A percentile compares a stretch with the other conserved stretches of the same genome.
phyloP scores from a whole-genome alignment of 2,888 invertebrate genomes.

The Drosophila mimetica region DNA sequence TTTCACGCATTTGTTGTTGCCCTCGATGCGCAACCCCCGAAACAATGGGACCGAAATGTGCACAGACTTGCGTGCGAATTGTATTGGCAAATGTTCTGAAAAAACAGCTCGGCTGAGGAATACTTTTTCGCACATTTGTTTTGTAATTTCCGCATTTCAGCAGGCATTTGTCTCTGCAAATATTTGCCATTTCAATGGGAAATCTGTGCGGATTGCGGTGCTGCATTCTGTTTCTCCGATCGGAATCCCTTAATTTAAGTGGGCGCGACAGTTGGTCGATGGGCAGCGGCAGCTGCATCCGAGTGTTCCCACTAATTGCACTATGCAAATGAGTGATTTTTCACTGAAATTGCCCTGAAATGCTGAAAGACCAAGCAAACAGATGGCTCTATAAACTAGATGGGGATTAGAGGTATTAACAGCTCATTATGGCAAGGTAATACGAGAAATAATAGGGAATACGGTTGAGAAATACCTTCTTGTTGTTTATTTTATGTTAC shows the following conservation, averaged over 20 bases:
- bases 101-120: slow-evolving; percentile 34
- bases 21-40: slow-evolving; percentile 52
- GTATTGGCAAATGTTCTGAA: slow-evolving; percentile 80
- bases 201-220: slow-evolving; percentile 67
- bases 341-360: slow-evolving; percentile 20
- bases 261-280: slow-evolving; percentile 69
- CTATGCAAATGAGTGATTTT: slow-evolving; percentile 40
- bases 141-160: slow-evolving; percentile 60
- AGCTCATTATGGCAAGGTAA: slow-evolving; percentile 7
- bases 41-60: slow-evolving; percentile 63
- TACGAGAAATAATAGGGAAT: too few relatives aligned
- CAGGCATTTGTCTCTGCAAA: slow-evolving; percentile 69
- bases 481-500: too few relatives aligned
- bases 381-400: slow-evolving; percentile 39
- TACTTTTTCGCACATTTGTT: slow-evolving; percentile 78
- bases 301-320: slow-evolving; percentile 59
- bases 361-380: slow-evolving; percentile 1
- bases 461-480: too few relatives aligned
- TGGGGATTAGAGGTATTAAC: slow-evolving; percentile 9
- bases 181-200: slow-evolving; percentile 77
- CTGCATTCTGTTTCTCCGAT: not conserved
- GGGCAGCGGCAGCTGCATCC: slow-evolving; percentile 59
- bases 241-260: slow-evolving; percentile 25
- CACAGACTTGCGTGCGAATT: slow-evolving; percentile 81
- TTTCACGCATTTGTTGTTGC: slow-evolving; percentile 30